Conservation (phyloP, 2,113 vertebrate genomes). For the Zosterops borbonicus region DNA sequence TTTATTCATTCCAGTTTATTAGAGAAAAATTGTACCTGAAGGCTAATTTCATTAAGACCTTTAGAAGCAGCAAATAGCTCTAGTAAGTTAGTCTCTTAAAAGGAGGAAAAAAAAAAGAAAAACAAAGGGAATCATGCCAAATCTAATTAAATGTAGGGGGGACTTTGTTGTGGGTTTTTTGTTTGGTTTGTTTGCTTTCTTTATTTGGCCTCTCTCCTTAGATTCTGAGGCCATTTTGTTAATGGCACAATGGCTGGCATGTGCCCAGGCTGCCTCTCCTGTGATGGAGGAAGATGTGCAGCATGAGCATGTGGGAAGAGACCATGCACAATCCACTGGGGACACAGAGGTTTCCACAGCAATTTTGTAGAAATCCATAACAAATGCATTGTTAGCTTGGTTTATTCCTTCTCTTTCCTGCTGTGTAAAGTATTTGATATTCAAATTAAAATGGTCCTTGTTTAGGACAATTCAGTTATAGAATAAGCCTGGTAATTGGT, state of each 20-base stretch:
- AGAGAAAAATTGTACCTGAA: not conserved
- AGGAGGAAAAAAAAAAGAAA: not conserved
- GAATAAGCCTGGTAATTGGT: conserved; percentile 64
- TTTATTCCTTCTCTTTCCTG: conserved; percentile 32
- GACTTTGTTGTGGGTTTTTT: not conserved
- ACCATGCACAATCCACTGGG: not conserved
- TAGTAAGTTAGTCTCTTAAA: not conserved
- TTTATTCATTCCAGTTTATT: not conserved
- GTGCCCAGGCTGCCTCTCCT: not conserved
- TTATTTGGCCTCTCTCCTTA: not conserved
- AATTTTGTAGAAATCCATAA: conserved; percentile 38
- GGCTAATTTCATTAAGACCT: not conserved
- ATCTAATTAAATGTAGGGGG: not conserved
- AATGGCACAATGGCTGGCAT: not conserved
- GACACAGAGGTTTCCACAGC: conserved; percentile 5
- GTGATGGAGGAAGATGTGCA: not conserved
- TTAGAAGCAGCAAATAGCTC: not conserved
- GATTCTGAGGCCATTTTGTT: not conserved
- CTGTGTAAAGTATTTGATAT: conserved; percentile 60
- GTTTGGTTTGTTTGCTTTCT: not conserved
- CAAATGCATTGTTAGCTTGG: conserved; percentile 47
- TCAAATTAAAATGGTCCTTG: conserved; percentile 64
- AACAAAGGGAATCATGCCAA: not conserved
- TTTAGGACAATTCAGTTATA: conserved; percentile 67
- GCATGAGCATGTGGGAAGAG: not conserved